Evolutionary conservation across 2,888 invertebrate genomes (phyloP).

Genomic region (Podabrus alpinus): DNA sequence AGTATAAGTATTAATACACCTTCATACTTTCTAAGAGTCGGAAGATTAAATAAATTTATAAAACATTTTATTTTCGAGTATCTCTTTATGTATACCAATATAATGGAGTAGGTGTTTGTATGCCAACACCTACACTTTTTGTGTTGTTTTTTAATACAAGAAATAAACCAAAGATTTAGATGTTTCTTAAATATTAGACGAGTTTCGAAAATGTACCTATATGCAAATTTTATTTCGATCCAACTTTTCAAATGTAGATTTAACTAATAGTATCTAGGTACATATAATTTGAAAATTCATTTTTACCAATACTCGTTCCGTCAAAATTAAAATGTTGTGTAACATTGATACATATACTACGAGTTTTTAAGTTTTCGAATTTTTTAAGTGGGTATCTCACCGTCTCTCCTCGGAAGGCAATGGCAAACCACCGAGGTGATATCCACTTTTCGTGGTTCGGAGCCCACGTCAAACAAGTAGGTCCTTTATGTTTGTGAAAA

Average conservation of each 20-base stretch:
- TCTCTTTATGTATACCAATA: not conserved
- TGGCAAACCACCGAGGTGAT: no score
- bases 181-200: slow-evolving; percentile 3
- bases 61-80: not conserved
- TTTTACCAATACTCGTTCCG: not conserved
- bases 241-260: not conserved
- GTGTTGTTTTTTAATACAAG: not conserved
- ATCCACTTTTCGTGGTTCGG: no score
- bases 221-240: not conserved
- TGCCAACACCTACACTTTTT: not conserved
- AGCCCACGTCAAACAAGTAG: no score
- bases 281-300: not conserved
- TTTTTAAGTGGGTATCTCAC: no score
- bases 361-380: no score
- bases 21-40: not conserved
- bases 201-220: not conserved
- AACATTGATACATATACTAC: no score
- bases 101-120: not conserved
- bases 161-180: not conserved
- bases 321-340: no score
- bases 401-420: no score
- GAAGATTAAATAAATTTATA: not conserved
- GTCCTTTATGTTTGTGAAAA: no score
- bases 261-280: no score
- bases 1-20: not conserved